A percentile compares a stretch with the other conserved stretches of the same genome.
Conservation (phyloP, 2,888 invertebrate species). For the Zonitis immaculata region DNA sequence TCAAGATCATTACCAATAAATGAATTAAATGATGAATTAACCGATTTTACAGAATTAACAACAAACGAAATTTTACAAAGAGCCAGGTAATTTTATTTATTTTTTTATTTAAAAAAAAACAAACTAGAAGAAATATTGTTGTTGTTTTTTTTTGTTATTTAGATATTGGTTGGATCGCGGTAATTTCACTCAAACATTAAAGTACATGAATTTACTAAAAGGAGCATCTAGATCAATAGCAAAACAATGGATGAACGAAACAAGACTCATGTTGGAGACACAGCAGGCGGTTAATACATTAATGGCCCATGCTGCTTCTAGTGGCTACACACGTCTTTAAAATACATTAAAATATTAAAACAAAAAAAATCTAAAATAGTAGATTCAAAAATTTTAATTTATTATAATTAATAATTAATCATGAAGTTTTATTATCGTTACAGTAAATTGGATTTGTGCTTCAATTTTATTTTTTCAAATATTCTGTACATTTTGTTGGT, state of each 20-base stretch:
- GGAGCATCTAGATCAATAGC: constrained; percentile 87
- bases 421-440: background rate
- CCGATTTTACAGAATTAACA: constrained; percentile 69
- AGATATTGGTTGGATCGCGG: constrained; percentile 85
- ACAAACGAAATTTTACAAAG: constrained; percentile 87
- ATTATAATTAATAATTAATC: background rate
- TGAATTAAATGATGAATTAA: constrained; percentile 67
- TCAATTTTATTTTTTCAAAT: constrained; percentile 16
- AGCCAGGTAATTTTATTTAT: constrained; percentile 65
- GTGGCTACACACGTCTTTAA: constrained; percentile 55
- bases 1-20: constrained; percentile 65
- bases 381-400: background rate
- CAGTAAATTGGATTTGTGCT: constrained; percentile 15
- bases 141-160: constrained; percentile 21
- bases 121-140: background rate
- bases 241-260: constrained; percentile 80
- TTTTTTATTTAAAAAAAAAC: too few species aligned
- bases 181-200: constrained; percentile 79
- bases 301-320: constrained; percentile 82
- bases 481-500: constrained; percentile 7
- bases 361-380: constrained; percentile 3
- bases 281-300: constrained; percentile 86
- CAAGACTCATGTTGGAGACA: constrained; percentile 78
- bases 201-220: constrained; percentile 79
- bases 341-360: background rate